Evolutionary conservation across 1,140 invertebrate species (phyloP).

Genomic region (Lanistes nyassanus): DNA sequence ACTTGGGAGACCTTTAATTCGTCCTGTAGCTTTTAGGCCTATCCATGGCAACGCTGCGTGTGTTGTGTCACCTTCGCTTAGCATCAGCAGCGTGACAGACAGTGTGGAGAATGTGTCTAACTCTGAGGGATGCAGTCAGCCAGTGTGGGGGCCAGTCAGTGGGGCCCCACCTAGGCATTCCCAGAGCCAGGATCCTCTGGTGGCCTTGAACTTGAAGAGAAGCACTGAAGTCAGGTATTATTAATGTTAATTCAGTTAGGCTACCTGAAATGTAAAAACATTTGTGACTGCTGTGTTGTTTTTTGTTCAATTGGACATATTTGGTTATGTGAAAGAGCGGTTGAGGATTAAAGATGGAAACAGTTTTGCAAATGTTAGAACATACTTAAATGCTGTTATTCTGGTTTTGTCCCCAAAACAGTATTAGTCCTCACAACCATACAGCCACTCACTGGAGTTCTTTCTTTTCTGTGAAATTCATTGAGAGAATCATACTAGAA

Average conservation of each 20-base stretch:
- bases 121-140: slow-evolving; percentile 43
- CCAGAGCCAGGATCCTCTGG: neutral
- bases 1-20: slow-evolving; percentile 74
- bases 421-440: too few relatives aligned
- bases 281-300: neutral
- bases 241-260: neutral
- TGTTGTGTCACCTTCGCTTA: slow-evolving; percentile 32
- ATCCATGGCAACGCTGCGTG: slow-evolving; percentile 53
- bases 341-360: neutral
- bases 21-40: slow-evolving; percentile 81
- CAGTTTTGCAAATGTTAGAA: too few relatives aligned
- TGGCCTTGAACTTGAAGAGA: slow-evolving; percentile 1
- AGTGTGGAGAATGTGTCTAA: slow-evolving; percentile 45
- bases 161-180: neutral
- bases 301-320: neutral
- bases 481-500: too few relatives aligned
- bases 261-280: neutral
- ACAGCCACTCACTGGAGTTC: too few relatives aligned
- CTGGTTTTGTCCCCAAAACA: too few relatives aligned
- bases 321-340: neutral
- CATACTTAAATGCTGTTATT: too few relatives aligned
- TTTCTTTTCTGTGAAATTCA: too few relatives aligned
- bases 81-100: slow-evolving; percentile 31
- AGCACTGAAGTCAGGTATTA: slow-evolving; percentile 30
- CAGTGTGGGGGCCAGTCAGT: slow-evolving; percentile 26